Base-by-base conservation (phyloP, 2,797 vertebrate species). In the Coluber constrictor region DNA sequence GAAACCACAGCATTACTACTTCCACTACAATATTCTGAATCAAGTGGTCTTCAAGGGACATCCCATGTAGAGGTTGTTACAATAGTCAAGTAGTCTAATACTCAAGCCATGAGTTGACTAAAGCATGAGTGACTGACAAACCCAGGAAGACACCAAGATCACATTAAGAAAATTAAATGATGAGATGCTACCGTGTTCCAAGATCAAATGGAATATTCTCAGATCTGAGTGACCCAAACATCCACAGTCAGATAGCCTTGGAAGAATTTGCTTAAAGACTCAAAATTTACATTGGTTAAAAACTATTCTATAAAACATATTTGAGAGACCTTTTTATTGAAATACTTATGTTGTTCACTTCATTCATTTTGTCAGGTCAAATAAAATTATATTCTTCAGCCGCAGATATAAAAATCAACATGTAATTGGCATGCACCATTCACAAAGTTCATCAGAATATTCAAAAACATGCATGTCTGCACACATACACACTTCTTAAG, bases 371-470 rank as follows among this genome's bases (percentile, higher is more conserved):
- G 10, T 55, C 90, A 74, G 47, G 56, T 25, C 27, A 91, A 79
- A 51, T 23, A 86, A 2, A 15, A 2, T 51, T 79, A 54, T 7
- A 63, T 92, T 93, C 9, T 86, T 0, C 66, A 93, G 32, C 56
- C 37, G 88, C 27, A 3, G 55, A 87, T 92, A 89, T 90, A 61
- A 94, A 96, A 94, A 88, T 61, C 12, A 90, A 2, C 10, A 92
- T 96, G 92, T 74, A 43, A 91, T 88, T 57, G 20, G 20, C 3
- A 16, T 37, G n/a, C 91, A 8, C 0, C 12, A 83, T 91, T 90
- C 94, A 91, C 70, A 63, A 87, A 92, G 92, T 88, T 32, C 56
- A 27, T 3, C 15, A 74, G 1, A 0, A 0, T 96, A 61, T 59
- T n/a, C 9, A 79, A 9, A 79, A 37, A 79, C 9, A 43, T 79